A percentile compares a stretch with the other conserved stretches of the same genome.
These are phyloP conservation scores for Diprion similis DNA, from an alignment of 1,140 invertebrate genomes.

Conservation along the genomic window DNA sequence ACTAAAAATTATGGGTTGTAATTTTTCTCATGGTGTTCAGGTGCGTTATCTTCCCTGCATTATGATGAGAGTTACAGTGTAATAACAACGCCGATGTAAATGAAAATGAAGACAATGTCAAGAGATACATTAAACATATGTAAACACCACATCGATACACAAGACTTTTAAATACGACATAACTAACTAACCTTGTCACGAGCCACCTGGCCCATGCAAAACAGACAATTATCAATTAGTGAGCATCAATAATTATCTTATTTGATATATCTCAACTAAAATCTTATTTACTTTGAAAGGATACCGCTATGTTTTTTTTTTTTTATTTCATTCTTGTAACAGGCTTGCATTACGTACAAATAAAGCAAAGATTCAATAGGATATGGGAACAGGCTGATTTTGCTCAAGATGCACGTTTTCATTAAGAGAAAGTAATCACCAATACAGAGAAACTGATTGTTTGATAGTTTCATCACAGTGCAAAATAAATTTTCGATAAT, in stretches of 20 bases:
- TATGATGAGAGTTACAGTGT: neutral
- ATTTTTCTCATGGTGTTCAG: too few relatives aligned
- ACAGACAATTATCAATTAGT: conserved; percentile 14
- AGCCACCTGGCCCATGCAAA: conserved; percentile 56
- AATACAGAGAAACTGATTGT: neutral
- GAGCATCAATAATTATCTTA: conserved; percentile 2
- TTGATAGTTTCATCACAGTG: neutral
- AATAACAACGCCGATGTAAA: conserved; percentile 11
- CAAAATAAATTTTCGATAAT: neutral
- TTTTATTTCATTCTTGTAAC: neutral
- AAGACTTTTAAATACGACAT: conserved; percentile 16
- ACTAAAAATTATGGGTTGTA: too few relatives aligned
- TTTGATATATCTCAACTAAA: neutral
- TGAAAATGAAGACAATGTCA: conserved; percentile 10
- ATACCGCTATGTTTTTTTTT: too few relatives aligned
- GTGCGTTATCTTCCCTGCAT: too few relatives aligned
- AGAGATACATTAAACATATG: conserved; percentile 6
- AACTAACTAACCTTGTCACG: conserved; percentile 63
- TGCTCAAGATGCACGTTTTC: too few relatives aligned
- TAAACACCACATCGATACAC: neutral
- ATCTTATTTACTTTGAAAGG: too few relatives aligned
- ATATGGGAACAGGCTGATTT: too few relatives aligned
- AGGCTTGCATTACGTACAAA: neutral
- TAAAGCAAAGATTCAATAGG: neutral
- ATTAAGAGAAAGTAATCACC: neutral